A percentile compares a stretch with the other conserved stretches of the same genome.
Conservation (phyloP, 2,888 invertebrate species). For the Axea sp. region DNA sequence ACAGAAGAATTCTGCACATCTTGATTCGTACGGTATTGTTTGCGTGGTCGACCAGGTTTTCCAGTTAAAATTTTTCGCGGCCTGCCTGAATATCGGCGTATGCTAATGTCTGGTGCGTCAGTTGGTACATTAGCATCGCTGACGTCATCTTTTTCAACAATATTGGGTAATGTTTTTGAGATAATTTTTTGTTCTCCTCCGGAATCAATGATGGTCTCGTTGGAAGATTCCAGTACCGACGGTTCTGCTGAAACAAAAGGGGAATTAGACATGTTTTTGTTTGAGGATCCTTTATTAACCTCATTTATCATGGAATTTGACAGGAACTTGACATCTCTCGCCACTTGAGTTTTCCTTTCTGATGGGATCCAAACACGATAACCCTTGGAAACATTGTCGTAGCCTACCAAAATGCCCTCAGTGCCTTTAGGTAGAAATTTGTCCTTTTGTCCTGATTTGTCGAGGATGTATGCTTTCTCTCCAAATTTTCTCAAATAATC, state of each 20-base stretch:
- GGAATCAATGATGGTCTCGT: too few relatives aligned
- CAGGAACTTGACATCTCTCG: constrained; percentile 1
- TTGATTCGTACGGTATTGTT: too few relatives aligned
- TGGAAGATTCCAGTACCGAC: too few relatives aligned
- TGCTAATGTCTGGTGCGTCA: too few relatives aligned
- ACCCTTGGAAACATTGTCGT: not conserved
- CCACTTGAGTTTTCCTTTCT: not conserved
- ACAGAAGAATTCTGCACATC: too few relatives aligned
- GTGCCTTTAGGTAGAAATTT: not conserved
- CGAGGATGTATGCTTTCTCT: not conserved
- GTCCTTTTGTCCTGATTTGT: not conserved
- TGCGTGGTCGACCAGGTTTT: not conserved
- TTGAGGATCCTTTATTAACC: too few relatives aligned
- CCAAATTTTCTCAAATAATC: not conserved
- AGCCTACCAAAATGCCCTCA: not conserved
- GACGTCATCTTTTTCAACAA: too few relatives aligned
- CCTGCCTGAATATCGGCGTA: not conserved
- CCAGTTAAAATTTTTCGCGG: not conserved
- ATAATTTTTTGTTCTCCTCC: too few relatives aligned
- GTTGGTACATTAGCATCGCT: too few relatives aligned
- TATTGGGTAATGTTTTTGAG: too few relatives aligned
- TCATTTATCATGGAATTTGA: not conserved
- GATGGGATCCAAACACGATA: not conserved
- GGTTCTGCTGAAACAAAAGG: too few relatives aligned
- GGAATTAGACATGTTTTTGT: too few relatives aligned